phyloP scores from a whole-genome alignment of 1,140 invertebrate species.

The Homalodisca vitripennis region DNA sequence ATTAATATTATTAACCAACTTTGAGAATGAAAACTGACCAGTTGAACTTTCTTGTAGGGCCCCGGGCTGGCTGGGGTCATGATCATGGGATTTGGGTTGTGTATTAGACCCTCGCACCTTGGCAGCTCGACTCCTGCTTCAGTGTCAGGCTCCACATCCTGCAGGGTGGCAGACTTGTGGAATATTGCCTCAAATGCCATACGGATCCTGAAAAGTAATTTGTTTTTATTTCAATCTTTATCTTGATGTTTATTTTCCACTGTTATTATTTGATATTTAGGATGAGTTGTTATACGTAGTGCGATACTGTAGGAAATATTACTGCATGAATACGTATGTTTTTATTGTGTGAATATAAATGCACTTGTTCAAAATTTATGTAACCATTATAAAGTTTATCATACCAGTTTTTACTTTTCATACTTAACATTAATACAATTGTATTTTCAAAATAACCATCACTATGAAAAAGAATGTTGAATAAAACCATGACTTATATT shows the following conservation, averaged over 20 bases:
- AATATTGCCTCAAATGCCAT: conserved; percentile 90
- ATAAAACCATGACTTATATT: no score
- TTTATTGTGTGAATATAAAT: no score
- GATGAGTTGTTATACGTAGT: no score
- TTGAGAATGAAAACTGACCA: conserved; percentile 78
- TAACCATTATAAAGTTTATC: no score
- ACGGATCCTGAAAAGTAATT: conserved; percentile 60
- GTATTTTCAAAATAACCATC: no score
- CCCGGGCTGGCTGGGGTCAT: conserved; percentile 58
- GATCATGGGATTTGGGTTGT: conserved; percentile 42
- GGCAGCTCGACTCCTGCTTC: conserved; percentile 53
- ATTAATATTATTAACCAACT: not conserved
- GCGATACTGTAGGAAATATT: not conserved
- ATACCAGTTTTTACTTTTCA: no score
- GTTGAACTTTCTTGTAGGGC: conserved; percentile 81
- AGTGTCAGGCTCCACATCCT: conserved; percentile 72
- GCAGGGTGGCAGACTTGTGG: conserved; percentile 77
- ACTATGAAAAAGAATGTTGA: no score
- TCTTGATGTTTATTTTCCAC: not conserved
- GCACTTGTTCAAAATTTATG: no score
- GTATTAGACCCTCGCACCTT: conserved; percentile 44
- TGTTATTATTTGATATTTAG: conserved; percentile 18
- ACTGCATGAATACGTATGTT: no score
- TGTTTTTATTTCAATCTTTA: not conserved
- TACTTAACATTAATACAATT: no score